Evolutionary conservation across 2,113 vertebrate genomes (phyloP), one percentile per base, ranked within the genome.

Genomic region (Austrofundulus limnaeus): DNA sequence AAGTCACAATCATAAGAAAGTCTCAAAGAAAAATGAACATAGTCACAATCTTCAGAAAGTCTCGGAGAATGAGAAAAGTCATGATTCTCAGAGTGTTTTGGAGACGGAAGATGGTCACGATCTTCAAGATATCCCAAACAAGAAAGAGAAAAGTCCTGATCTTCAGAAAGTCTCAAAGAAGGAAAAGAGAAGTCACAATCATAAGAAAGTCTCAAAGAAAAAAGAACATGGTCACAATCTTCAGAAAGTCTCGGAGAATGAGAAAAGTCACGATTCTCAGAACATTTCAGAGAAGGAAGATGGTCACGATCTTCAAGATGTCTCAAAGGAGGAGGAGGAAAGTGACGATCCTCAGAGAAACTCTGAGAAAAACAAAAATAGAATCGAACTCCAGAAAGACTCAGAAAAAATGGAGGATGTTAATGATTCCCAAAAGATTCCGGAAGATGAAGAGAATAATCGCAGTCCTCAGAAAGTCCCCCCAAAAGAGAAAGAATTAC

Each of bases 341-440:
- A 3, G 37, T 5, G 11, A 3, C 19, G 28, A 53, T 31, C n/a
- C 28, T 53, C 51, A 37, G 11, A 17, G 13, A 37, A 5, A 19
- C n/a, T 19, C 31, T 7, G n/a, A 37, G 11, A 13, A 70, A 19
- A 68, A 70, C 5, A 80, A 76, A 16, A 49, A 72, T 19, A 19
- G 17, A 55, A 56, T 69, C 1, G 77, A 91, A 38, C 63, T 67
- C 5, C 56, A 74, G 31, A 69, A 21, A 9, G 80, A 89, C 56
- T 63, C 84, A 9, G 82, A 69, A 0, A 19, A 45, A 28, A 28
- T 4, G 5, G 17, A 45, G 16, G 87, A 85, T n/a, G 4, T 28
- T 38, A n/a, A 4, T 3, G 11, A 54, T 34, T 12, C n/a, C 21
- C 28, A 37, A 3, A 19, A 37, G 20, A 2, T 20, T 7, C 7